Evolutionary conservation across 2,888 invertebrate genomes (phyloP), one percentile per base, ranked within the genome.

Genomic region (Masnerella sp.): DNA sequence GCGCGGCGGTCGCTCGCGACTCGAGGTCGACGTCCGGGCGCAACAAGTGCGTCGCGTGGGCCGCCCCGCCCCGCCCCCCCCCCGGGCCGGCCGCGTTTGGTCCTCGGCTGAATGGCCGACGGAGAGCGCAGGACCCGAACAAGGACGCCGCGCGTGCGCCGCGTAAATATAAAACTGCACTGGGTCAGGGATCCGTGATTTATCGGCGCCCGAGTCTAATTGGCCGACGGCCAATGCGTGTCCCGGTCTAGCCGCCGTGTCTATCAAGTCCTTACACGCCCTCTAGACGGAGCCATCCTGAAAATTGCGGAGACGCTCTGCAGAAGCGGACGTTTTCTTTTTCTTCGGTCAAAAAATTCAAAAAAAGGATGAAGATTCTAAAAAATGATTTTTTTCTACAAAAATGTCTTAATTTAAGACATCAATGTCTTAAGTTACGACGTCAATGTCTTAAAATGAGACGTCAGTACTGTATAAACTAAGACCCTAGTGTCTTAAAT

Each of bases 171-270:
- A 85, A 84, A 85, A 84, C 85, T 85, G 81, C 86, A 86, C 85
- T 87, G 86, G 87, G 86, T 86, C 86, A 87, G 85, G 84, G 85
- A 86, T 85, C 81, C 83, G 81, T 83, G 83, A 86, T 86, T 85
- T 85, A 85, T 85, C 82, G 83, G 80, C 79, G 81, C 82, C 80
- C 80, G 80, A 78, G 79, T 78, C 80, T 82, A 80, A 83, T 84
- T 85, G 85, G 84, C 82, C 77, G 77, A 58, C 71, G 71, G 84
- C 85, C 85, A 86, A 85, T 83, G 80, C 81, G 82, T 81, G 81
- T 61, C 80, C 77, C 71, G 56, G 77, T 68, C 67, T 32, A 51
- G 64, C 71, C 36, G 40, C 59, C 47, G 70, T 28, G 45, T 65
- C 71, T 72, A 72, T 45, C 59, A 72, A 67, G 61, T 67, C 72